phyloP scores from a whole-genome alignment of 2,888 invertebrate genomes.

The Trachelus iudaicus region DNA sequence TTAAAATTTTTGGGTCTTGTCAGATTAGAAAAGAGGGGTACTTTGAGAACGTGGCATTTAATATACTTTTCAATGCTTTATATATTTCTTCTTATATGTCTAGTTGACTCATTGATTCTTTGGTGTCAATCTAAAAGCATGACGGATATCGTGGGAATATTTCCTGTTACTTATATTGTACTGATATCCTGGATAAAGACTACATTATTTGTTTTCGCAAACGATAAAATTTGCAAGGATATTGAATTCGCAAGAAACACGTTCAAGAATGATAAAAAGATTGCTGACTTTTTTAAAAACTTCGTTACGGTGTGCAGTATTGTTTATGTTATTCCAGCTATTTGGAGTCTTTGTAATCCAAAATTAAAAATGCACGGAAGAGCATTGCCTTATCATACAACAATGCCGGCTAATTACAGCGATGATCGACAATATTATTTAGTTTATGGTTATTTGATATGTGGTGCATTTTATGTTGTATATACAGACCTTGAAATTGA shows the following conservation, averaged over 20 bases:
- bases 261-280: slow-evolving; percentile 1
- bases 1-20: slow-evolving; percentile 13
- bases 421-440: slow-evolving; percentile 7
- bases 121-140: slow-evolving; percentile 6
- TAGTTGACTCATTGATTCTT: slow-evolving; percentile 5
- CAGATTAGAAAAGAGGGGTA: slow-evolving; percentile 1
- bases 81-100: background rate
- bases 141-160: slow-evolving; percentile 10
- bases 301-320: background rate
- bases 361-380: slow-evolving; percentile 11
- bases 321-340: slow-evolving; percentile 5
- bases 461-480: slow-evolving; percentile 2
- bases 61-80: slow-evolving; percentile 9
- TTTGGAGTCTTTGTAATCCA: slow-evolving; percentile 10
- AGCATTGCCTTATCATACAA: slow-evolving; percentile 10
- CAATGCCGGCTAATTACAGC: slow-evolving; percentile 5
- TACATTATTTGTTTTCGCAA: slow-evolving; percentile 6
- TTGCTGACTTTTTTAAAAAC: slow-evolving; percentile 5
- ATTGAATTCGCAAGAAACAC: background rate
- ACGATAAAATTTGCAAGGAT: background rate
- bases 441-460: slow-evolving; percentile 4
- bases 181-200: slow-evolving; percentile 5
- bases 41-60: background rate
- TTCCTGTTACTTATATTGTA: slow-evolving; percentile 13
- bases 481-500: slow-evolving; percentile 13